A percentile compares a stretch with the other conserved stretches of the same genome.
phyloP scores from a whole-genome alignment of 2,113 vertebrate genomes.

The Nettapus auritus region DNA sequence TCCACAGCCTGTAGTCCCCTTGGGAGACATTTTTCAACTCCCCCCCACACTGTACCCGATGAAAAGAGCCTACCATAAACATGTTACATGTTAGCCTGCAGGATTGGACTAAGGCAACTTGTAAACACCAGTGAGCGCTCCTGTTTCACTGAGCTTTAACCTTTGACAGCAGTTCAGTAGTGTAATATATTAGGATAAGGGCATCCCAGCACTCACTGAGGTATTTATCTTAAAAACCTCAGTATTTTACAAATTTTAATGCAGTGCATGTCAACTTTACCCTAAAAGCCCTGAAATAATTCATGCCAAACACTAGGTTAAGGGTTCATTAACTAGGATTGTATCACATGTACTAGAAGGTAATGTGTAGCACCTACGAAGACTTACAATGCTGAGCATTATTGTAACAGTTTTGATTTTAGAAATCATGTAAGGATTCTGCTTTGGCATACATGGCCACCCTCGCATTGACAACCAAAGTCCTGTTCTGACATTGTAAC shows the following conservation, averaged over 20 bases:
- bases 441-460: accelerated
- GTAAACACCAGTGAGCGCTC: neutral
- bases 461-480: neutral
- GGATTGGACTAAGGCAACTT: neutral
- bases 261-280: neutral
- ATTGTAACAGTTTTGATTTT: neutral
- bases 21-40: neutral
- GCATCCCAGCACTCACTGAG: accelerated
- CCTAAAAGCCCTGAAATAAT: neutral
- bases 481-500: neutral
- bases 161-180: neutral
- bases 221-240: neutral
- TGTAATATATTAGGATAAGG: accelerated
- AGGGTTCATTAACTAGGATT: neutral
- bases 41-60: neutral
- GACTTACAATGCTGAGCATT: neutral
- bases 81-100: neutral
- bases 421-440: neutral
- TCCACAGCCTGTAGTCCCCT: neutral
- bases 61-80: neutral
- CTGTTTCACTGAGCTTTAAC: neutral
- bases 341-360: neutral
- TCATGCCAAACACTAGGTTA: neutral
- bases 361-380: neutral
- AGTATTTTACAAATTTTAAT: neutral